Evolutionary conservation across 2,113 vertebrate genomes (phyloP).

Genomic region (Macheiramphus alcinus): DNA sequence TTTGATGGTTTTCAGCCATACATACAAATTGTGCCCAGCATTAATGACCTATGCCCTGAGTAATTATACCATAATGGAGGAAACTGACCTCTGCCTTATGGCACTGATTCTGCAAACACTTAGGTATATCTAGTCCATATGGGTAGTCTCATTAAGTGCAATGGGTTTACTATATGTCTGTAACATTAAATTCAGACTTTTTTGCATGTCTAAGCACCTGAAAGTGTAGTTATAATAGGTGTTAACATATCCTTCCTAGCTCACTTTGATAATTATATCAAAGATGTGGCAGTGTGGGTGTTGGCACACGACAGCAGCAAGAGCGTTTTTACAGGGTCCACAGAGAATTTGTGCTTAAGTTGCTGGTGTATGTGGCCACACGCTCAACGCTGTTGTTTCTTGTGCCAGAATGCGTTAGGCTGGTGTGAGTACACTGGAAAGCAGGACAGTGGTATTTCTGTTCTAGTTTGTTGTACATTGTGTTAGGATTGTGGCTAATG

Average conservation of each 20-base stretch:
- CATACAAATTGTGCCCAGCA: background rate
- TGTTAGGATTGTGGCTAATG: background rate
- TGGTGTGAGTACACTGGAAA: fast-evolving
- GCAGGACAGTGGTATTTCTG: background rate
- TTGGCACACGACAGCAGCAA: background rate
- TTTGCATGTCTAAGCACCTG: background rate
- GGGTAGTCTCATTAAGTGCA: background rate
- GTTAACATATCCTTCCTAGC: background rate
- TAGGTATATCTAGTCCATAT: fast-evolving
- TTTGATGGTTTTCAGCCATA: background rate
- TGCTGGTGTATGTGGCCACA: background rate
- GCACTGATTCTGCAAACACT: background rate
- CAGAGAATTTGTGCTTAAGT: background rate
- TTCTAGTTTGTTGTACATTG: background rate
- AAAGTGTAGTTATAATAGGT: background rate
- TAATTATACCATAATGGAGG: background rate
- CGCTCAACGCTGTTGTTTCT: fast-evolving
- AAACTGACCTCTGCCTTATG: background rate
- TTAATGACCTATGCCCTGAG: background rate
- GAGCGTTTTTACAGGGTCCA: background rate
- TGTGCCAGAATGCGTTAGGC: background rate
- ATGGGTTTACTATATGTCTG: background rate
- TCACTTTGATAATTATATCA: background rate
- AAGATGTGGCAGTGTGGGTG: fast-evolving
- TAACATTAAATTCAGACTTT: background rate